phyloP scores from a whole-genome alignment of 2,888 invertebrate genomes.

The Cheilosia soror region DNA sequence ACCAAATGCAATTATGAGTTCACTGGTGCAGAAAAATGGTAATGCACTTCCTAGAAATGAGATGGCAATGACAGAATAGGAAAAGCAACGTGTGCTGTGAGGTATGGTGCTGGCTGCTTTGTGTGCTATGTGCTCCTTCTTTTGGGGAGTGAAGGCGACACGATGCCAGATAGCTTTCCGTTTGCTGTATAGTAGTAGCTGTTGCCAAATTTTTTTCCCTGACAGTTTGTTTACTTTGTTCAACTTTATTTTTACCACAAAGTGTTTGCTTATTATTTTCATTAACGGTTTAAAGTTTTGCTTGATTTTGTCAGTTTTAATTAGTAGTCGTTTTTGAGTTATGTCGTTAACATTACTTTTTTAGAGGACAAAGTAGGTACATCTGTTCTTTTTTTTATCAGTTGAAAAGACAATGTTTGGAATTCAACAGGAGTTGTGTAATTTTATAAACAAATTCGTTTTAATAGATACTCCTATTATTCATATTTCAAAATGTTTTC shows the following conservation, averaged over 20 bases:
- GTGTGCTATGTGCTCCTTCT: slow-evolving; percentile 12
- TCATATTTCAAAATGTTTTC: too few species aligned
- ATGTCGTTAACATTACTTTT: not conserved
- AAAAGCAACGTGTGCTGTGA: not conserved
- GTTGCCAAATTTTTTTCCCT: slow-evolving; percentile 28
- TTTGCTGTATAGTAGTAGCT: not conserved
- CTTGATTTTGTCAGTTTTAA: slow-evolving; percentile 1
- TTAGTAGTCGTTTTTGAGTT: slow-evolving; percentile 1
- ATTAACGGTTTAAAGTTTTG: not conserved
- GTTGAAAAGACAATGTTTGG: too few species aligned
- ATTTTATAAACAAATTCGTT: too few species aligned
- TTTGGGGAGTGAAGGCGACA: not conserved
- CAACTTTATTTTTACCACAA: slow-evolving; percentile 30
- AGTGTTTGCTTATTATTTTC: slow-evolving; percentile 25
- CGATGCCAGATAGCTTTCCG: slow-evolving; percentile 13
- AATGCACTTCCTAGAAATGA: slow-evolving; percentile 41
- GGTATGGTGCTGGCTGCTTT: not conserved
- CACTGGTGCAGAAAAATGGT: slow-evolving; percentile 56
- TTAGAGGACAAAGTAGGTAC: not conserved
- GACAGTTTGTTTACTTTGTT: slow-evolving; percentile 18
- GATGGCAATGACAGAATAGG: not conserved
- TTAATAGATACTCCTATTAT: too few species aligned
- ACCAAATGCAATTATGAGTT: slow-evolving; percentile 58
- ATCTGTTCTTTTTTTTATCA: too few species aligned
- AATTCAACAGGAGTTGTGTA: too few species aligned